These are phyloP conservation scores for Nymphalis io DNA, from an alignment of 1,140 invertebrate genomes.

Conservation along the genomic window DNA sequence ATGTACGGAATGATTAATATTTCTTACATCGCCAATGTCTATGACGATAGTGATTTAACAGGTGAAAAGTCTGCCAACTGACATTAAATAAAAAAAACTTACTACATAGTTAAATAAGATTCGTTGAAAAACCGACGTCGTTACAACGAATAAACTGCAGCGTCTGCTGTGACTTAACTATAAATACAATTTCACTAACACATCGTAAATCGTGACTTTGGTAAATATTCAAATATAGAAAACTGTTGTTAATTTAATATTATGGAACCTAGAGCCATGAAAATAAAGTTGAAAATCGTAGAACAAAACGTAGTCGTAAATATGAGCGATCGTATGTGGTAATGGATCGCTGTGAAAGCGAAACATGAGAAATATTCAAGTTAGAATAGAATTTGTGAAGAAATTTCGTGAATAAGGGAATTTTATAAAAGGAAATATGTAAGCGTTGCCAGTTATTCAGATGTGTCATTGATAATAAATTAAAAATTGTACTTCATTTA, in stretches of 20 bases:
- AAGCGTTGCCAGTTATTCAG: neutral
- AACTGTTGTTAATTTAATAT: neutral
- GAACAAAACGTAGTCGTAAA: slow-evolving; percentile 8
- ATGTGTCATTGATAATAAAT: neutral
- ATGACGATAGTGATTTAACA: too few species aligned
- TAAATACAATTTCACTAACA: slow-evolving; percentile 23
- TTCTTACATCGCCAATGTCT: too few species aligned
- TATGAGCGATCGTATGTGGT: slow-evolving; percentile 20
- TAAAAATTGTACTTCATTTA: neutral
- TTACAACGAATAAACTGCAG: slow-evolving; percentile 6
- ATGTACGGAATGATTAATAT: too few species aligned
- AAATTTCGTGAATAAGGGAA: slow-evolving; percentile 15
- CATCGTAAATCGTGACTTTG: slow-evolving; percentile 20
- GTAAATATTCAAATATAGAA: slow-evolving; percentile 23
- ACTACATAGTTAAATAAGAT: neutral
- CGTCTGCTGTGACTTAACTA: slow-evolving; percentile 14
- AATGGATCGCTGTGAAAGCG: slow-evolving; percentile 26
- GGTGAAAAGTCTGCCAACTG: too few species aligned
- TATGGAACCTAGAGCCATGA: neutral
- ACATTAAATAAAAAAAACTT: too few species aligned
- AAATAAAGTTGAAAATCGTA: slow-evolving; percentile 16
- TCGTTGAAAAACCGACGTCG: neutral
- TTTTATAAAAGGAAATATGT: slow-evolving; percentile 7
- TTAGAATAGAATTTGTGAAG: slow-evolving; percentile 14
- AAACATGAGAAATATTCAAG: slow-evolving; percentile 27